These are phyloP conservation scores for Olivierus martensii DNA, from an alignment of 1,140 invertebrate species.

Conservation along the genomic window DNA sequence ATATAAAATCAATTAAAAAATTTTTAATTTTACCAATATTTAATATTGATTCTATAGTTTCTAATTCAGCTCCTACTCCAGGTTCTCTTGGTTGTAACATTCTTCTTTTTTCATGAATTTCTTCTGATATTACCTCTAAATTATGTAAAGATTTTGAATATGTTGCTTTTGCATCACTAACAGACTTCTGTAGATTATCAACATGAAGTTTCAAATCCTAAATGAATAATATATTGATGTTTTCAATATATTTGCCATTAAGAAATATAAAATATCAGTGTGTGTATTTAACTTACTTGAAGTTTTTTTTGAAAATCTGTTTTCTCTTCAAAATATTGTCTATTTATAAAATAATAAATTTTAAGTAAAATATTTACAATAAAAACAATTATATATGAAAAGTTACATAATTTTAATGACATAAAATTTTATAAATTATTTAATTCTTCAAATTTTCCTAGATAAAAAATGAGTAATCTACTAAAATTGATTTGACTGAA, in stretches of 20 bases:
- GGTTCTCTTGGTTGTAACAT: constrained; percentile 52
- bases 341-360: constrained; percentile 17
- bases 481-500: too few relatives aligned
- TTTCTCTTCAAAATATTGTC: constrained; percentile 41
- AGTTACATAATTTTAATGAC: too few relatives aligned
- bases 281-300: constrained; percentile 21
- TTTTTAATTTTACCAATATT: too few relatives aligned
- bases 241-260: too few relatives aligned
- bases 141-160: constrained; percentile 35
- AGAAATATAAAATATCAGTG: too few relatives aligned
- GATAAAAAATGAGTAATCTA: too few relatives aligned
- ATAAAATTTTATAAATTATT: too few relatives aligned
- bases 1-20: too few relatives aligned
- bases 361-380: too few relatives aligned
- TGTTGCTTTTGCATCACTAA: constrained; percentile 31
- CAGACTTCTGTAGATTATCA: constrained; percentile 31
- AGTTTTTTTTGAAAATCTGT: constrained; percentile 32
- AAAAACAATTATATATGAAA: too few relatives aligned
- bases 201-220: constrained; percentile 34
- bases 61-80: constrained; percentile 67
- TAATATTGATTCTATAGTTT: not conserved
- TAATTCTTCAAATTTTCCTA: too few relatives aligned
- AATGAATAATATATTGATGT: constrained; percentile 7
- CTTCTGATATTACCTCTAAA: constrained; percentile 40
- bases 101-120: constrained; percentile 35